phyloP scores from a whole-genome alignment of 2,113 vertebrate genomes.

The Willisornis vidua region DNA sequence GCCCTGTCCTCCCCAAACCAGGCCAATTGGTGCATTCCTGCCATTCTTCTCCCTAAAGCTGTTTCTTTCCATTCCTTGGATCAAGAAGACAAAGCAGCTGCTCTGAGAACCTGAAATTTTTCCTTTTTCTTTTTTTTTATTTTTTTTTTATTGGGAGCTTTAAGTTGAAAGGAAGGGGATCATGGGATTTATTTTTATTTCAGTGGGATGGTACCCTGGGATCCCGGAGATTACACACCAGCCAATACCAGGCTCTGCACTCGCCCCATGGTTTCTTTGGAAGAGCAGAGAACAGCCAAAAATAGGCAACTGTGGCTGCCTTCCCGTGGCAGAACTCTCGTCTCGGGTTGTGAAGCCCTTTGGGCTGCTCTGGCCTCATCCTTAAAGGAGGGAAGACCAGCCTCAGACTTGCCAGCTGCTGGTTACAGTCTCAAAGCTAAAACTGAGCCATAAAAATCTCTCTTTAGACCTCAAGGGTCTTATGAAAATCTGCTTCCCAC shows the following conservation, averaged over 20 bases:
- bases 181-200: background rate
- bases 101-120: background rate
- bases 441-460: background rate
- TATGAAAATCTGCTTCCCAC: background rate
- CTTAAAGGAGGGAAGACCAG: background rate
- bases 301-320: background rate
- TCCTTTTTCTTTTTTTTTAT: background rate
- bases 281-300: background rate
- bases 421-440: background rate
- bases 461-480: background rate
- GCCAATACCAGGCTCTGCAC: background rate
- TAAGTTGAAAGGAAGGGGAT: background rate
- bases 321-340: background rate
- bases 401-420: background rate
- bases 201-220: background rate
- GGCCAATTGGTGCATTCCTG: background rate
- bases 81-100: slow-evolving; percentile 25
- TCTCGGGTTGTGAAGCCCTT: background rate
- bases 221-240: background rate
- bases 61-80: background rate
- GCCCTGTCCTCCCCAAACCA: fast-evolving
- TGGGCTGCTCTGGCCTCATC: background rate
- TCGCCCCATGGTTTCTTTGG: fast-evolving
- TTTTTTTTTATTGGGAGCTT: background rate
- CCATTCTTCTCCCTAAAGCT: slow-evolving; percentile 14